phyloP scores from a whole-genome alignment of 2,888 invertebrate species.

The Parthenolecanium corni region DNA sequence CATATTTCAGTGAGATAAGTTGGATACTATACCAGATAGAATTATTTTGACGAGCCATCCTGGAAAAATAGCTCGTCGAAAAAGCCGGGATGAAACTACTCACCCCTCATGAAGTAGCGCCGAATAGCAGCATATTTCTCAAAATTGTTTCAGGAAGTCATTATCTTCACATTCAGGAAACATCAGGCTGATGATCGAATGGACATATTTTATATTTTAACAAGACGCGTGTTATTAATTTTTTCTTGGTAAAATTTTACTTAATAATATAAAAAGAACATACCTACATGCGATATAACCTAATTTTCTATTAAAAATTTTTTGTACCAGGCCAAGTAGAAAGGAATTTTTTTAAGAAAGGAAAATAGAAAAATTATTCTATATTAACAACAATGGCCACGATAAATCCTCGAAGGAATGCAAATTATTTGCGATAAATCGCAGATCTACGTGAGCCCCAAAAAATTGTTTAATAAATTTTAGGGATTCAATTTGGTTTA shows the following conservation, averaged over 20 bases:
- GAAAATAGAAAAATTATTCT: too few species aligned
- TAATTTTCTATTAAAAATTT: too few species aligned
- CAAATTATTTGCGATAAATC: neutral
- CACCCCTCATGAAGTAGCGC: constrained; percentile 25
- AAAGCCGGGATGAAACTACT: constrained; percentile 26
- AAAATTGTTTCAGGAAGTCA: constrained; percentile 22
- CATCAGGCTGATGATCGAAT: constrained; percentile 25
- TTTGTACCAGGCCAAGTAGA: too few species aligned
- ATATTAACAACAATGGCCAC: too few species aligned
- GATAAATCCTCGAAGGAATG: neutral
- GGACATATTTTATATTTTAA: constrained; percentile 30
- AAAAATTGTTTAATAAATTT: constrained; percentile 7
- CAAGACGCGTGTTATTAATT: constrained; percentile 29
- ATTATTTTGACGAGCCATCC: constrained; percentile 16
- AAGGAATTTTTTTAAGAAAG: too few species aligned
- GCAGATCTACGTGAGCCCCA: neutral
- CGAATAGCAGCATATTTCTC: constrained; percentile 20
- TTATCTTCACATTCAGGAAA: constrained; percentile 14
- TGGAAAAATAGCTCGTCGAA: constrained; percentile 23
- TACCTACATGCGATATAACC: too few species aligned
- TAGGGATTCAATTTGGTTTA: neutral
- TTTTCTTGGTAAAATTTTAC: constrained; percentile 26
- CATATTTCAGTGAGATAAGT: neutral
- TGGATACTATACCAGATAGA: constrained; percentile 13
- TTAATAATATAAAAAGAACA: neutral